These are phyloP conservation scores for Caenorhabditis becei DNA, from an alignment of 2,888 invertebrate species.

Conservation along the genomic window DNA sequence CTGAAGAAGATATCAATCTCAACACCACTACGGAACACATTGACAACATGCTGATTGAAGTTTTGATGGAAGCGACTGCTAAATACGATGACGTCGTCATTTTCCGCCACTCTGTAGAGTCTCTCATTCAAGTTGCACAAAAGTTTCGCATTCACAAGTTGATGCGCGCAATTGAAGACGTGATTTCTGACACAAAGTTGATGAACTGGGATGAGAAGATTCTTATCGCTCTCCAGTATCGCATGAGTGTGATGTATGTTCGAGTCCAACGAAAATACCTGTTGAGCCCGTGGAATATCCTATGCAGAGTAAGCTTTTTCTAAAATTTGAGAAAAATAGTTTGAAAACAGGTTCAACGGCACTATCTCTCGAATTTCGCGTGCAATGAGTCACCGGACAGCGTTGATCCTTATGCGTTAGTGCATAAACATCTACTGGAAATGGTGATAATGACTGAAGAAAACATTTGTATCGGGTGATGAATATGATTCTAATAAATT, in stretches of 20 bases:
- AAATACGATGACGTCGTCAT: slow-evolving; percentile 55
- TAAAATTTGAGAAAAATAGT: not conserved
- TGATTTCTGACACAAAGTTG: slow-evolving; percentile 41
- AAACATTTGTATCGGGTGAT: slow-evolving; percentile 60
- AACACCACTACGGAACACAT: slow-evolving; percentile 40
- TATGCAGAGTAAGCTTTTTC: slow-evolving; percentile 46
- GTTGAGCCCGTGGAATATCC: slow-evolving; percentile 51
- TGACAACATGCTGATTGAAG: slow-evolving; percentile 40
- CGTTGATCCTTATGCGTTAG: slow-evolving; percentile 30
- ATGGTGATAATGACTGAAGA: slow-evolving; percentile 51
- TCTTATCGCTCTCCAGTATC: slow-evolving; percentile 55
- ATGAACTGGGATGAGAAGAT: slow-evolving; percentile 62
- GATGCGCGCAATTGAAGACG: slow-evolving; percentile 53
- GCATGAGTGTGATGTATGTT: slow-evolving; percentile 59
- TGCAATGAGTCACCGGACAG: not conserved
- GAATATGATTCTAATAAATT: slow-evolving; percentile 3
- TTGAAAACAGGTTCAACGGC: slow-evolving; percentile 52
- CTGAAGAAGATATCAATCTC: slow-evolving; percentile 27
- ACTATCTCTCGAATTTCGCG: slow-evolving; percentile 29
- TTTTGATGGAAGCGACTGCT: slow-evolving; percentile 52
- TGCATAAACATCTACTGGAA: slow-evolving; percentile 59
- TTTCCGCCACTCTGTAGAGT: slow-evolving; percentile 36
- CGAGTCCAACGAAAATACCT: slow-evolving; percentile 56
- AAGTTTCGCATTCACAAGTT: slow-evolving; percentile 54
- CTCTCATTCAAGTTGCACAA: slow-evolving; percentile 36